Evolutionary conservation across 92 coral and sea anemone species (phyloP).

Genomic region (Hydrozoanthus gracilis): DNA sequence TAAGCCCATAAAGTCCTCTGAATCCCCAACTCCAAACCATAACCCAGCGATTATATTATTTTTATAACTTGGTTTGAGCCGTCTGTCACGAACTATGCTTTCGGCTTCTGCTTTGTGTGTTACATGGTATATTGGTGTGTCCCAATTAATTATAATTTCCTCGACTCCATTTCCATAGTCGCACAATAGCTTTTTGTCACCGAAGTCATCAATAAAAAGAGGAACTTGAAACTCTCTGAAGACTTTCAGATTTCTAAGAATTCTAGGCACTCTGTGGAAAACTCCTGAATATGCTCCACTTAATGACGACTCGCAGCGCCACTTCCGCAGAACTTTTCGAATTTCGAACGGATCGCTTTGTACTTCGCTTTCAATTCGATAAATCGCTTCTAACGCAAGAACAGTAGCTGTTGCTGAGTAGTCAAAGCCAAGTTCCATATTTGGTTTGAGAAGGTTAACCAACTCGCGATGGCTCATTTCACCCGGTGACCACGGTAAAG

Average conservation of each 20-base stretch:
- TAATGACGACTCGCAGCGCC: conserved; percentile 59
- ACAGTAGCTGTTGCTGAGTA: conserved; percentile 44
- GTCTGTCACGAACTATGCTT: conserved; percentile 14
- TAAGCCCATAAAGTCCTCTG: conserved; percentile 2
- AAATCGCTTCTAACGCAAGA: conserved; percentile 59
- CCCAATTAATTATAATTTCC: conserved; percentile 30
- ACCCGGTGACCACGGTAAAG: background rate
- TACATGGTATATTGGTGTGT: conserved; percentile 62
- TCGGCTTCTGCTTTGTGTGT: conserved; percentile 58
- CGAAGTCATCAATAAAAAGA: conserved; percentile 64
- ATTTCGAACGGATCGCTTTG: conserved; percentile 20
- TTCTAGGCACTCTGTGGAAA: background rate
- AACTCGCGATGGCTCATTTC: background rate
- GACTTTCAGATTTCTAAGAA: conserved; percentile 61
- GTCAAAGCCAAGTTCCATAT: background rate
- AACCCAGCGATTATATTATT: conserved; percentile 63
- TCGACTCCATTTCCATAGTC: background rate
- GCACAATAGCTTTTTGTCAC: conserved; percentile 42
- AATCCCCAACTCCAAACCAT: conserved; percentile 50
- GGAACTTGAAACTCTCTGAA: conserved; percentile 60
- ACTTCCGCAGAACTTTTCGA: conserved; percentile 48
- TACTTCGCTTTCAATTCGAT: conserved; percentile 58
- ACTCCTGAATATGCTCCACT: conserved; percentile 16
- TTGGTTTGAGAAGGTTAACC: background rate
- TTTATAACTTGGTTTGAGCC: conserved; percentile 56